Conservation (phyloP, 2,888 invertebrate genomes). For the Polymixis lichenea region DNA sequence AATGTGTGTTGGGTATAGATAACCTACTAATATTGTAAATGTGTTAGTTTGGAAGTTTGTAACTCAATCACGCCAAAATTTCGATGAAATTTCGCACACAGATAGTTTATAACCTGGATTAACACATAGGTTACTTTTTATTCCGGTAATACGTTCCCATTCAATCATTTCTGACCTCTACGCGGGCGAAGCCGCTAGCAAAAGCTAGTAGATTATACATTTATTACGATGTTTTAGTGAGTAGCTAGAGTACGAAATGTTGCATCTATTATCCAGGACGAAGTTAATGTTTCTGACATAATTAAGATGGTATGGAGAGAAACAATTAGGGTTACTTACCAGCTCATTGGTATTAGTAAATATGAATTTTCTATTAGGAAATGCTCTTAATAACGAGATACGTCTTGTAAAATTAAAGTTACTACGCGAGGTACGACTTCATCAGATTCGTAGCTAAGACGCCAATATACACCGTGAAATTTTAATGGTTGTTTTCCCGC, state of each 20-base stretch:
- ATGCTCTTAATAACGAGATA: neutral
- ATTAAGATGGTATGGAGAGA: neutral
- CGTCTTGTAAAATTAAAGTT: neutral
- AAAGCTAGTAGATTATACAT: neutral
- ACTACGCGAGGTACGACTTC: neutral
- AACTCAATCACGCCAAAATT: too few relatives aligned
- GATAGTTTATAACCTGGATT: too few relatives aligned
- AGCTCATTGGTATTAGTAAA: neutral
- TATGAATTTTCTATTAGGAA: neutral
- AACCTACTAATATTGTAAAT: neutral
- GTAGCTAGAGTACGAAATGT: neutral
- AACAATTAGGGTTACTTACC: too few relatives aligned
- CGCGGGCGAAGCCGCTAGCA: too few relatives aligned
- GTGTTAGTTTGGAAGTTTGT: too few relatives aligned
- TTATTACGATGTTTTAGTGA: neutral
- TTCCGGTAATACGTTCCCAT: too few relatives aligned
- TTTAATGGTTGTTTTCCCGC: too few relatives aligned
- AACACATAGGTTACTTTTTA: too few relatives aligned
- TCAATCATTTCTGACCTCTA: too few relatives aligned
- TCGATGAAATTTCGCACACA: too few relatives aligned
- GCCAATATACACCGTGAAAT: too few relatives aligned
- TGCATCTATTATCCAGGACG: neutral
- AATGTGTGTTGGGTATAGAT: neutral
- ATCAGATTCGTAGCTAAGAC: neutral
- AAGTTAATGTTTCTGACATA: neutral